Evolutionary conservation across 1,140 invertebrate species (phyloP).

Genomic region (Antheraea pernyi): DNA sequence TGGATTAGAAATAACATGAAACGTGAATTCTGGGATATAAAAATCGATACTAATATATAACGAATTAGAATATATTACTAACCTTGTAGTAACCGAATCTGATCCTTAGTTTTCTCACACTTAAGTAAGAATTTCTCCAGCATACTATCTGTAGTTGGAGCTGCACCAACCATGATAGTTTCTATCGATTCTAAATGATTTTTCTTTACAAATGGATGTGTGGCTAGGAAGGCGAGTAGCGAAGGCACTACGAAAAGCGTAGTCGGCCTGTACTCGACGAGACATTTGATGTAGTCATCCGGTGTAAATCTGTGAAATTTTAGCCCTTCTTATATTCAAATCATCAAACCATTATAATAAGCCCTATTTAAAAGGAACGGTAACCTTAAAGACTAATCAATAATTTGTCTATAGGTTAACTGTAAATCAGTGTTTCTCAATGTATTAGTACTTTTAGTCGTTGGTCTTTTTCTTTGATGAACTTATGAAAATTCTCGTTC

Average conservation of each 20-base stretch:
- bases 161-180: conserved; percentile 82
- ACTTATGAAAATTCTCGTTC: no score
- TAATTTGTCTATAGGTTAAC: no score
- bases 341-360: neutral
- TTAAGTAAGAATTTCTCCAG: conserved; percentile 81
- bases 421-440: no score
- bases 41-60: no score
- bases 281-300: conserved; percentile 82
- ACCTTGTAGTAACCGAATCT: conserved; percentile 81
- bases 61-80: conserved; percentile 15
- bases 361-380: no score
- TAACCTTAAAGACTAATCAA: no score
- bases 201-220: conserved; percentile 81
- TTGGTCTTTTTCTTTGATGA: no score
- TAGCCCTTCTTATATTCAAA: neutral
- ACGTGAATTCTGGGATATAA: no score
- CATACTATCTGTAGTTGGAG: conserved; percentile 82
- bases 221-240: conserved; percentile 83
- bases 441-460: no score
- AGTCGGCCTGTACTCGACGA: conserved; percentile 81
- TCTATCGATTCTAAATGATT: conserved; percentile 81
- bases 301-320: conserved; percentile 81
- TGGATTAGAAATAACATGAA: no score
- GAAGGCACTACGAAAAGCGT: conserved; percentile 85
- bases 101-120: conserved; percentile 77